A percentile compares a stretch with the other conserved stretches of the same genome.
These are phyloP conservation scores for Noctuana brunneofusca DNA, from an alignment of 2,888 invertebrate genomes.

Conservation along the genomic window DNA sequence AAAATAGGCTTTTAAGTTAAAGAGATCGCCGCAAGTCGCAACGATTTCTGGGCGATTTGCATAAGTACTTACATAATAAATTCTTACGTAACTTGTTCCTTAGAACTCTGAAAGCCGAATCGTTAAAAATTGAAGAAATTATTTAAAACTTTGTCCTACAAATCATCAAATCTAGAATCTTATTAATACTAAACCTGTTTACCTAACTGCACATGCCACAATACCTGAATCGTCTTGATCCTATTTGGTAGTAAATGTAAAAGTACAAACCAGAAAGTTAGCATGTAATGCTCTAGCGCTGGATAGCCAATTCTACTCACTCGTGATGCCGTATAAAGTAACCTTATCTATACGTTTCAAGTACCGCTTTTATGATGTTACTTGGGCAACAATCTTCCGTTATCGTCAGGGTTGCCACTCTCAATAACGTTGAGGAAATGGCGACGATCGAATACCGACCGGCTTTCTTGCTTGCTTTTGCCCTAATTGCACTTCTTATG, in stretches of 20 bases:
- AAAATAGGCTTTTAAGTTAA: constrained; percentile 1
- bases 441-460: constrained; percentile 3
- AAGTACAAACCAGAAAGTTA: background rate
- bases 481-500: constrained; percentile 6
- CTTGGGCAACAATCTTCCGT: constrained; percentile 21
- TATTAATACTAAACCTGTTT: too few relatives aligned
- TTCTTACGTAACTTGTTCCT: too few relatives aligned
- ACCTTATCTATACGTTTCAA: constrained; percentile 10
- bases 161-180: too few relatives aligned
- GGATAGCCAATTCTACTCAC: background rate
- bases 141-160: too few relatives aligned
- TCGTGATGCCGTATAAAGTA: background rate
- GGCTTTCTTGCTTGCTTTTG: background rate
- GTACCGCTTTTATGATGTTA: constrained; percentile 17
- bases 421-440: constrained; percentile 5
- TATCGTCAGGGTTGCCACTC: constrained; percentile 27
- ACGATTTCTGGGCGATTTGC: background rate
- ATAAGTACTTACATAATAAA: background rate
- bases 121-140: too few relatives aligned
- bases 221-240: too few relatives aligned
- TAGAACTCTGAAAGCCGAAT: too few relatives aligned
- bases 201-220: too few relatives aligned
- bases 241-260: too few relatives aligned
- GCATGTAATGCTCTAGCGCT: background rate
- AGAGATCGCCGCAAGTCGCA: background rate